Conservation (phyloP, 2,113 vertebrate genomes). For the Pyxicephalus adspersus region DNA sequence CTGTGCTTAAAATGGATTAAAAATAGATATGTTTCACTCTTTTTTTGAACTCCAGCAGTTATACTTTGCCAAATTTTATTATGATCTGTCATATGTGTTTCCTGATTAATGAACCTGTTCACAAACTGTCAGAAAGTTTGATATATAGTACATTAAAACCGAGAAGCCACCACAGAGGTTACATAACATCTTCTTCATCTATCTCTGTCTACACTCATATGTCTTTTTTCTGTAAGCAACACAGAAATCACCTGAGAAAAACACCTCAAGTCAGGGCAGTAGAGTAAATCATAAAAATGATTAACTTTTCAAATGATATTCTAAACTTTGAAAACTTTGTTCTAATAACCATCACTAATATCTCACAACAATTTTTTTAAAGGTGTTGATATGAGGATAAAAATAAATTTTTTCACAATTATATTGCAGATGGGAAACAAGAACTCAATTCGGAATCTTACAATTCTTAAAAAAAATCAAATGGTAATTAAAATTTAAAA, state of each 20-base stretch:
- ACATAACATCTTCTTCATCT: constrained; percentile 33
- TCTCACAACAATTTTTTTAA: background rate
- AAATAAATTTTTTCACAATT: no score
- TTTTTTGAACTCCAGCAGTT: constrained; percentile 21
- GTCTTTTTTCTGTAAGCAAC: constrained; percentile 36
- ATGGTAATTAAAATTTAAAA: no score
- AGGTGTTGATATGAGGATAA: no score
- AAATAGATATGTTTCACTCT: background rate
- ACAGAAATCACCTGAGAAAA: constrained; percentile 24
- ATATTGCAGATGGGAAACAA: no score
- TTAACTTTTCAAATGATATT: background rate
- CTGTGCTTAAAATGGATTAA: background rate
- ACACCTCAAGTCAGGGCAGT: constrained; percentile 9
- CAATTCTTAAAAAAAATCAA: no score
- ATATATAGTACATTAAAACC: constrained; percentile 34
- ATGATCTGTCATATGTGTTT: constrained; percentile 19
- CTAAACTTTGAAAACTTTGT: background rate
- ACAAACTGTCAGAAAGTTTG: constrained; percentile 41
- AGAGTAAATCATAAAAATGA: background rate
- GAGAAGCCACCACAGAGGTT: constrained; percentile 47
- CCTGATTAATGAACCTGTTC: constrained; percentile 43
- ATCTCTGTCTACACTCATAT: constrained; percentile 42
- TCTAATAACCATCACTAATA: background rate
- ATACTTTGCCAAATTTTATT: constrained; percentile 8
- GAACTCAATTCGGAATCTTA: no score